Evolutionary conservation across 1,140 invertebrate species (phyloP), one percentile per base, ranked within the genome.

Genomic region (Drosophila pseudoananassae): DNA sequence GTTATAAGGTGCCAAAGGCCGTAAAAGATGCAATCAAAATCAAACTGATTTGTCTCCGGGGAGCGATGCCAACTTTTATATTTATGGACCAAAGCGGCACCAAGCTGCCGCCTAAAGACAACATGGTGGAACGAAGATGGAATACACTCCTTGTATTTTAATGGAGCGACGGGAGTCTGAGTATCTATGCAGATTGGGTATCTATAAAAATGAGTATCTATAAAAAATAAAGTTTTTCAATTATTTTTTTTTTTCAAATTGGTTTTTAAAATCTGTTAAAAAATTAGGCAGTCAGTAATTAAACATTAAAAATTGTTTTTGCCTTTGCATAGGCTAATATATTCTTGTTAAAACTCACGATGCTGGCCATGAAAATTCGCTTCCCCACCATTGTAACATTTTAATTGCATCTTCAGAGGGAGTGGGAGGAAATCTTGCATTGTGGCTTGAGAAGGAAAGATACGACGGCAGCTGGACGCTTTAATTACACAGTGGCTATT

Each of bases 11-110:
- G 83, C 83, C 83, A 87, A 87, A 82, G 78, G 83, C 78, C 83
- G 68, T 87, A 87, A 87, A 87, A 87, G 83, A 60, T 88, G 83
- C 78, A 88, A 87, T 87, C 83, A 87, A 87, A 87, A 88, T 87
- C 83, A 87, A 87, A 87, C 83, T 88, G 83, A 87, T 87, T 87
- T 88, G 83, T 87, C 83, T 79, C 83, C 71, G 49, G 83, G 83
- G 83, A 78, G 78, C 73, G 64, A 72, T 87, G 83, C 83, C 83
- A 87, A 87, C 83, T 87, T 87, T 87, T 65, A 82, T 88, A 77
- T 88, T 87, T 87, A 87, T 78, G 82, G 85, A 61, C 58, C 45
- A 17, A 31, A 54, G 23, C 33, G 12, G 25, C 45, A 47, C 50
- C 33, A 50, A 51, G 33, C 64, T 55, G 23, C 33, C 14, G 12